Evolutionary conservation across 2,113 vertebrate genomes (phyloP), one percentile per base, ranked within the genome.

Genomic region (Gasterosteus aculeatus): DNA sequence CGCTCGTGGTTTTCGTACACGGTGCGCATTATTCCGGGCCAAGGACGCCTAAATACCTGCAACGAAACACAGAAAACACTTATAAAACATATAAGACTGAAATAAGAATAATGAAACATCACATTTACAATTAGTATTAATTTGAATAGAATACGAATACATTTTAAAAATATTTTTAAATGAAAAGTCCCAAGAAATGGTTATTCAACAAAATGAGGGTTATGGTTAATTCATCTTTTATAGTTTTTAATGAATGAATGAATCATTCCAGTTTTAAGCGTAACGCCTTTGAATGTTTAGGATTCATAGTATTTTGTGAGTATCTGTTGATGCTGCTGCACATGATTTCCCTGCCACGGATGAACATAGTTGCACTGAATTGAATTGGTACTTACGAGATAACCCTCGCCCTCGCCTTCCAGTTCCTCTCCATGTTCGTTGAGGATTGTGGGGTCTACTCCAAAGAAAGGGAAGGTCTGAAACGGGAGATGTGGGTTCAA

Each of bases 391-490:
- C 91, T 92, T 49, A 95, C 95, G 71, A 95, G 90, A 84, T 95
- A 95, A 31, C 95, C 95, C 69, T 95, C 95, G 0, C 91, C 94
- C 78, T 95, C 95, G 1, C 94, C 95, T 22, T 95, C 91, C 80
- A 95, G 83, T 33, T 95, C 95, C 69, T 95, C 94, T 41, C 95
- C 95, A 0, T 92, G 91, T 41, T 95, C 94, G 35, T 93, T 95
- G 63, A 95, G 83, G 77, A 95, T 89, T 46, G 86, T 82, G 0
- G 94, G 94, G 80, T 94, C 92, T 8, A 95, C 93, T 2, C 95
- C 95, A 7, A 95, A 95, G 91, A 95, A 95, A 2, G 95, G 95
- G 58, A 95, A 92, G 0, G 94, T 95, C 95, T 95, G 90, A 65
- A 87, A 83, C 38, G 58, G 16, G 65, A 82, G 7, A 53, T 7